Base-by-base conservation (phyloP, 2,113 vertebrate species). In the Ranitomeya variabilis region DNA sequence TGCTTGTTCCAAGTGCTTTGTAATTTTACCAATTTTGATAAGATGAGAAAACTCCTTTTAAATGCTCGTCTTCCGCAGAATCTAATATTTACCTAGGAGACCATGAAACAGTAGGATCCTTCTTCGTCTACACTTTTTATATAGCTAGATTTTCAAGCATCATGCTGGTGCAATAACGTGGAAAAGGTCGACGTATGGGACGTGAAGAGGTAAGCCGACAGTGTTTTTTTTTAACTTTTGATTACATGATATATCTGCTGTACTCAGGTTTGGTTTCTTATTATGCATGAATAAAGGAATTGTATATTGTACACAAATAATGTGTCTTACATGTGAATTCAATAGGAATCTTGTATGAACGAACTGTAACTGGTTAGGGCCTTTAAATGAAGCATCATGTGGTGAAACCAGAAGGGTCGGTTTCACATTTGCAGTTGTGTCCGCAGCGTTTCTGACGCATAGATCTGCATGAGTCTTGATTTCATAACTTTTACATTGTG, bases 61-160 rank as follows among this genome's bases (percentile, higher is more conserved):
- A 45, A 66, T 74, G 80, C 23, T 64, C 59, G 77, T 55, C 11
- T 80, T 15, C 10, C 54, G 11, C 77, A 57, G 54, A 55, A 19
- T n/a, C 18, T 23, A 26, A 45, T 67, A 83, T 69, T 67, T 66
- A 23, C 31, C 23, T 62, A 62, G 57, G 15, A 15, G 60, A 13
- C 23, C 23, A 26, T 26, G n/a, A 21, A 3, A 52, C 81, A 26
- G 14, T 31, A 84, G 82, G 51, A 69, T 55, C 31, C 55, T 71
- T 71, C 64, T 64, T 37, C 59, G 23, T 69, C 51, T 14, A 14
- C 81, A 84, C 64, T 69, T 84, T 83, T 69, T 84, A 84, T 84
- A 66, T 71, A 76, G 18, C 21, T 69, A 69, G 37, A 6, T 83
- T 69, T 84, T 84, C 18, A 55, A 69, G 81, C 81, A 69, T 83